These are phyloP conservation scores for Entomobrya proxima DNA, from an alignment of 2,888 invertebrate genomes.

Conservation along the genomic window DNA sequence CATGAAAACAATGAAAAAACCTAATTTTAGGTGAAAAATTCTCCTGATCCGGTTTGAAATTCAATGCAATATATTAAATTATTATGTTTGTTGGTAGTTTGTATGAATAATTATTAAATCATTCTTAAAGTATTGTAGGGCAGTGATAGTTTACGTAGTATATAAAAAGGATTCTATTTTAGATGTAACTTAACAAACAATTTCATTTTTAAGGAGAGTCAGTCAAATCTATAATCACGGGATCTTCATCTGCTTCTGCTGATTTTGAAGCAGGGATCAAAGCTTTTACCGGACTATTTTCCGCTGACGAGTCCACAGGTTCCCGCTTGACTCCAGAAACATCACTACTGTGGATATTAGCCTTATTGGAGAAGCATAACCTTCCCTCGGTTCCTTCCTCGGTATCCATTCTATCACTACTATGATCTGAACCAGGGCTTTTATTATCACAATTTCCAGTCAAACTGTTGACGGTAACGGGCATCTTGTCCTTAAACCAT, in stretches of 20 bases:
- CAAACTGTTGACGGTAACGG: slow-evolving; percentile 13
- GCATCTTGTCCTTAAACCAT: slow-evolving; percentile 45
- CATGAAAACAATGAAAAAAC: too few species aligned
- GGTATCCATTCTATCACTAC: slow-evolving; percentile 13
- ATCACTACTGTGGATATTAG: neutral
- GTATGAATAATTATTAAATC: too few species aligned
- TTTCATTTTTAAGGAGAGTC: slow-evolving; percentile 47
- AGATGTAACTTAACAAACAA: neutral
- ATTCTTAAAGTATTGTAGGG: neutral
- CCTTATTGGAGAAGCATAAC: neutral
- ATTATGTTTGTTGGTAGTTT: neutral
- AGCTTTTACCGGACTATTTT: neutral
- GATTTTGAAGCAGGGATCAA: neutral
- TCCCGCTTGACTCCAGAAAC: slow-evolving; percentile 17
- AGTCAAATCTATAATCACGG: slow-evolving; percentile 61
- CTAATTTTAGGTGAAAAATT: too few species aligned
- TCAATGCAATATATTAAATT: too few species aligned
- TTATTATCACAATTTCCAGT: slow-evolving; percentile 50
- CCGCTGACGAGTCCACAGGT: neutral
- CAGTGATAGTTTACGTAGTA: neutral
- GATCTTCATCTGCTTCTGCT: neutral
- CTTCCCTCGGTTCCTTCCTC: neutral
- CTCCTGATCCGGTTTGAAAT: too few species aligned
- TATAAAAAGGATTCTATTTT: neutral
- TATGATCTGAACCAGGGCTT: neutral